Evolutionary conservation across 2,113 vertebrate genomes (phyloP).

Genomic region (Caloenas nicobarica): DNA sequence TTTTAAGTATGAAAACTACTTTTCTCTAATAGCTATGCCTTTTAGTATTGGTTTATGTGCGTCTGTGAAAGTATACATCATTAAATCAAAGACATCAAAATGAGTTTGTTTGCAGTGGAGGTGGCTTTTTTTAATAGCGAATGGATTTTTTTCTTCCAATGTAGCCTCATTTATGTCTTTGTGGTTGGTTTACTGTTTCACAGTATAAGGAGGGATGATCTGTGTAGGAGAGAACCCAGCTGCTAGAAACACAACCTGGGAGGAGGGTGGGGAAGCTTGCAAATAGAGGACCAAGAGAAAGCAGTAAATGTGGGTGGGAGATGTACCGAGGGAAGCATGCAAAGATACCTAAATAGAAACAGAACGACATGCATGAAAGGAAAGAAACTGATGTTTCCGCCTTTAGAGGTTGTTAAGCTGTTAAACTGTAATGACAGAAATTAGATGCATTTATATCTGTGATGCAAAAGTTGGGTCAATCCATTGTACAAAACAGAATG

Average conservation of each 20-base stretch:
- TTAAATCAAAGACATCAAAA: background rate
- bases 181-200: background rate
- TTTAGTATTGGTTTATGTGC: background rate
- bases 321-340: background rate
- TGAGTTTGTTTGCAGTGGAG: background rate
- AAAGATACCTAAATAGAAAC: background rate
- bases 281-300: background rate
- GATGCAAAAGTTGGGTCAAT: background rate
- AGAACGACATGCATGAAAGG: background rate
- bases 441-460: background rate
- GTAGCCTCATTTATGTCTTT: background rate
- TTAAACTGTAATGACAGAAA: background rate
- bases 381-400: background rate
- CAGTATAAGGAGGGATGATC: background rate
- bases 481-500: background rate
- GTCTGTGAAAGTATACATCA: background rate
- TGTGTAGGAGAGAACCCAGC: slow-evolving; percentile 40
- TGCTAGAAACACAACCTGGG: background rate
- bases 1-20: background rate
- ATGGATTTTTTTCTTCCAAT: background rate
- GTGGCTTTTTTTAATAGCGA: background rate
- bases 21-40: background rate
- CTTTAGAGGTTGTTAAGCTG: background rate
- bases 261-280: background rate
- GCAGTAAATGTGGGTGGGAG: background rate